Evolutionary conservation across 2,797 vertebrate genomes (phyloP), one percentile per base, ranked within the genome.

Genomic region (Numenius phaeopus): DNA sequence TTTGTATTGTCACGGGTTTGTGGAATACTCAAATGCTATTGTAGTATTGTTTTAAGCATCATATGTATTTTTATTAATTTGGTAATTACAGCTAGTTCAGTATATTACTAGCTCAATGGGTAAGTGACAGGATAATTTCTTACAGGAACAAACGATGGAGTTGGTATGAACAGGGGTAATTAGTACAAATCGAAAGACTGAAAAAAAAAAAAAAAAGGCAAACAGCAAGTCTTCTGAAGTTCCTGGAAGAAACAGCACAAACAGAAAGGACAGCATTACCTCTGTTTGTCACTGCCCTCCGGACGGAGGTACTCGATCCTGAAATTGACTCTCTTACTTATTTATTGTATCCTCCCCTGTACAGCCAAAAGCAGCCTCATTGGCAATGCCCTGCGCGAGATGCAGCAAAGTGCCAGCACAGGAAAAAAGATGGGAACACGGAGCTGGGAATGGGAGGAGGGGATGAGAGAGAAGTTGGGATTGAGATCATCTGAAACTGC

Each of bases 251-350:
- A 87, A 50, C 7, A 65, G 52, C 22, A 44, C 2, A 6, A 61
- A 37, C 30, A 81, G 57, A 83, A 90, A 47, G 27, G 24, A 20
- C 29, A 69, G 26, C 6, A 40, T 26, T 62, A 46, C 16, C 50
- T 54, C 16, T 19, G 18, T 17, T 46, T 22, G 10, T 20, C 62
- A 84, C 32, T 71, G 46, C 37, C 17, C 16, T 87, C 19, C 24
- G 0, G 0, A 9, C 0, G 3, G 32, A 71, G 23, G 18, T 27
- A 34, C 37, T 82, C 7, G 5, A 27, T 59, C 49, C 40, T 29
- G 23, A 87, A 75, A 29, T 19, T 1, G 9, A 6, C 34, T 69
- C 27, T 34, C 37, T 62, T 16, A 11, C 59, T 24, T 30, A 13
- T 44, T 58, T 77, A 24, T 39, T 34, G 55, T 34, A 40, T 19